Conservation (phyloP, 2,888 invertebrate genomes). For the Drosophila infuscata region DNA sequence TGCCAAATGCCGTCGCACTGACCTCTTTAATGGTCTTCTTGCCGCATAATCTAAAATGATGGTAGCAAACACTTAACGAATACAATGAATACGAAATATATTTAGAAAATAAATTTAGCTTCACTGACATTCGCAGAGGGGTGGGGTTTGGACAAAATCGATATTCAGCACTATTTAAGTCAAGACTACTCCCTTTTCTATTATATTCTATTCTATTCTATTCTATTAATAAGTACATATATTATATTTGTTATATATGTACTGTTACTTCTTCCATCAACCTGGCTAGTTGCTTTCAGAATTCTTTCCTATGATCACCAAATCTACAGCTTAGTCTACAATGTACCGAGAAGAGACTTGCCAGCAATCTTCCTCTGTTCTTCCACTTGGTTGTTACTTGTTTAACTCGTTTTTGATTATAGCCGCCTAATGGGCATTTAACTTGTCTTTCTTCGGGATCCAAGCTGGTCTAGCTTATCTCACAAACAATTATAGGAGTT, state of each 20-base stretch:
- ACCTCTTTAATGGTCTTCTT: conserved; percentile 41
- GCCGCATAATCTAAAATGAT: conserved; percentile 33
- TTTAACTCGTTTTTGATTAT: background rate
- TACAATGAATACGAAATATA: conserved; percentile 3
- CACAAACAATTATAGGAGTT: background rate
- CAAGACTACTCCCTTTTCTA: background rate
- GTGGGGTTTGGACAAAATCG: background rate
- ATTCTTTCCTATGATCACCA: background rate
- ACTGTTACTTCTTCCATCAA: background rate
- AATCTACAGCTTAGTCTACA: background rate
- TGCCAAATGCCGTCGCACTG: conserved; percentile 30
- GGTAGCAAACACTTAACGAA: conserved; percentile 10
- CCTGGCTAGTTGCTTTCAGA: background rate
- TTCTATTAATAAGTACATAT: no score
- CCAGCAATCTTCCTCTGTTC: background rate
- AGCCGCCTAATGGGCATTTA: background rate
- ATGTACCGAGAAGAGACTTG: background rate
- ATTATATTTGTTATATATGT: background rate
- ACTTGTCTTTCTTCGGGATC: background rate
- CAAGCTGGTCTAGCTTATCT: background rate
- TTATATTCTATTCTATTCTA: background rate
- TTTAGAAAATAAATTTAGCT: background rate
- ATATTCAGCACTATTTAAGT: background rate
- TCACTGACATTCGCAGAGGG: background rate
- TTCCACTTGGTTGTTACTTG: background rate